Percentiles rank a stretch among this genome's conserved stretches.
phyloP scores from a whole-genome alignment of 2,797 vertebrate genomes.

The Lepus townsendii region DNA sequence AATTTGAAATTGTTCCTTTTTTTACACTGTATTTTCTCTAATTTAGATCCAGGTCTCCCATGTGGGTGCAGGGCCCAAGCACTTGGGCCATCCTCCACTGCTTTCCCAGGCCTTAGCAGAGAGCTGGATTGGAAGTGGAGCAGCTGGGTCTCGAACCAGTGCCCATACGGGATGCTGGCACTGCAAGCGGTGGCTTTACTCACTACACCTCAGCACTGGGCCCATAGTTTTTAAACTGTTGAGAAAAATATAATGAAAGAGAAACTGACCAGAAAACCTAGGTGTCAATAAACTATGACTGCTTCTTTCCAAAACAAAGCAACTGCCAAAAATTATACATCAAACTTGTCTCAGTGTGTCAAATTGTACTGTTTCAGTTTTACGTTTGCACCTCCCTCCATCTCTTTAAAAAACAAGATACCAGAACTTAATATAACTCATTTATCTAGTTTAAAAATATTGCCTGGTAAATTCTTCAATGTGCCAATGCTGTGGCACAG shows the following conservation, averaged over 20 bases:
- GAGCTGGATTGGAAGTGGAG: too few relatives aligned
- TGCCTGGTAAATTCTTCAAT: not conserved
- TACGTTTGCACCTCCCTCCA: not conserved
- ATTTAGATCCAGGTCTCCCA: not conserved
- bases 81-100: too few relatives aligned
- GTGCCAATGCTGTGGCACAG: too few relatives aligned
- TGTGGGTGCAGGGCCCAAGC: too few relatives aligned
- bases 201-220: not conserved
- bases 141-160: too few relatives aligned
- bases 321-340: not conserved
- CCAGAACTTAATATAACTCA: not conserved
- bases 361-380: not conserved
- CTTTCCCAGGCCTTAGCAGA: too few relatives aligned
- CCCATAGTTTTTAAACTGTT: not conserved
- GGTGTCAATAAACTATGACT: not conserved
- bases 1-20: not conserved
- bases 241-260: constrained; percentile 3
- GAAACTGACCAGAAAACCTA: not conserved
- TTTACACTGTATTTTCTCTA: not conserved
- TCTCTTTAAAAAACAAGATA: not conserved
- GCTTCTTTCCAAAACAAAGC: constrained; percentile 31
- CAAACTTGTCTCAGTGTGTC: not conserved
- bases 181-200: not conserved
- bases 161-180: too few relatives aligned
- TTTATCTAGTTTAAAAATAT: constrained; percentile 18